phyloP scores from a whole-genome alignment of 2,113 vertebrate species.

The Pungitius pungitius region DNA sequence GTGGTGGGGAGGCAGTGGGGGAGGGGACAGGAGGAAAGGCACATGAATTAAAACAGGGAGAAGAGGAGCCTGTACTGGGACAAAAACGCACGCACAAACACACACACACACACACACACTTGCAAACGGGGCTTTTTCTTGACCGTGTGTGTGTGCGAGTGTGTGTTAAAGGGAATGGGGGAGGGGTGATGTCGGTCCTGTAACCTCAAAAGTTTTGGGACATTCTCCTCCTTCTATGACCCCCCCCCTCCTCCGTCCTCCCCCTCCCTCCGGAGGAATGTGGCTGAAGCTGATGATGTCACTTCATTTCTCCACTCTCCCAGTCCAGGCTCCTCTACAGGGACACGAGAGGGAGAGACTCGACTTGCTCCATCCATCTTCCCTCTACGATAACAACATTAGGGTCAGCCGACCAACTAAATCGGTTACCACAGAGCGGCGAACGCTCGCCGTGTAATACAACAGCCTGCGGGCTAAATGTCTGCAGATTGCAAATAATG shows the following conservation, averaged over 20 bases:
- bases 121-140: conserved; percentile 10
- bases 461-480: conserved; percentile 45
- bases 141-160: conserved; percentile 22
- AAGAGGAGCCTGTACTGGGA: conserved; percentile 65
- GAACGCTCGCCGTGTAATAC: conserved; percentile 18
- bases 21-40: conserved; percentile 65
- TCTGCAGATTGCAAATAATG: conserved; percentile 55
- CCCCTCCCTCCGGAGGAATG: conserved; percentile 77
- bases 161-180: conserved; percentile 28
- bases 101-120: conserved; percentile 25
- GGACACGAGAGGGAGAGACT: conserved; percentile 42
- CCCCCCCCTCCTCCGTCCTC: background rate
- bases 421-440: conserved; percentile 39
- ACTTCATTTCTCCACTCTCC: conserved; percentile 78
- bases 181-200: conserved; percentile 28
- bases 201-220: conserved; percentile 74
- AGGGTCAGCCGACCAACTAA: conserved; percentile 65
- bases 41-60: conserved; percentile 79
- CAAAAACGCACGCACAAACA: conserved; percentile 30
- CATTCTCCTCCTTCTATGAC: conserved; percentile 51
- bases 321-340: conserved; percentile 59
- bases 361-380: conserved; percentile 65
- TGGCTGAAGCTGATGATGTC: conserved; percentile 82
- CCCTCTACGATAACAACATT: conserved; percentile 66
- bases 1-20: conserved; percentile 32